A percentile compares a stretch with the other conserved stretches of the same genome.
Conservation (phyloP, 2,113 vertebrate species). For the Festucalex cinctus region DNA sequence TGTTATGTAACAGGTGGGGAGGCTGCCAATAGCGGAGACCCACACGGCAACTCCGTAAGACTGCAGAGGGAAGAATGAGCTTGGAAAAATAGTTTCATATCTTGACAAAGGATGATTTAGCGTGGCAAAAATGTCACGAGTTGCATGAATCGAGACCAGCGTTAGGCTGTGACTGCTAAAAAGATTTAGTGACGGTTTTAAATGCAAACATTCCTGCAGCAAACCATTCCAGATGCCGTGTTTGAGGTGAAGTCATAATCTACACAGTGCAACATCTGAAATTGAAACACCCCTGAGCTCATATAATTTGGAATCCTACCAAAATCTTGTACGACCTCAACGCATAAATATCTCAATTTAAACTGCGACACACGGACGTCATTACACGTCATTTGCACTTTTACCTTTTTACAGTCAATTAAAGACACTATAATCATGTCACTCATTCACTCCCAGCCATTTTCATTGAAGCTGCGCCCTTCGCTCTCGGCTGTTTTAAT, state of each 20-base stretch:
- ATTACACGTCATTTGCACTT: too few relatives aligned
- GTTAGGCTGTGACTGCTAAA: background rate
- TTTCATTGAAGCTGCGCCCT: too few relatives aligned
- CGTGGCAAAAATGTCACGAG: background rate
- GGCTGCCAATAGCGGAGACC: constrained; percentile 60
- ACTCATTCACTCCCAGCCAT: too few relatives aligned
- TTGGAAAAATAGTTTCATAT: constrained; percentile 19
- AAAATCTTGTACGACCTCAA: background rate
- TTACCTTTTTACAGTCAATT: too few relatives aligned
- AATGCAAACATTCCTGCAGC: background rate
- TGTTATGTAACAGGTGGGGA: constrained; percentile 68
- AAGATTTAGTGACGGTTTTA: background rate
- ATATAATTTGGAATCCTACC: background rate
- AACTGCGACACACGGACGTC: too few relatives aligned
- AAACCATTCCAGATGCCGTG: constrained; percentile 34
- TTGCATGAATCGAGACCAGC: background rate
- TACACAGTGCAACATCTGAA: background rate
- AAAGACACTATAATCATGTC: too few relatives aligned
- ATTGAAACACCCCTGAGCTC: background rate
- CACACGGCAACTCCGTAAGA: constrained; percentile 46
- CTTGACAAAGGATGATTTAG: constrained; percentile 16
- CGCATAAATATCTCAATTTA: too few relatives aligned
- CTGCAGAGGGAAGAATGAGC: constrained; percentile 37
- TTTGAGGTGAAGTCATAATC: background rate
- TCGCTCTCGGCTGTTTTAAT: too few relatives aligned